Percentiles rank a stretch among this genome's conserved stretches.
Conservation (phyloP, 1,140 invertebrate species). For the Physella acuta region DNA sequence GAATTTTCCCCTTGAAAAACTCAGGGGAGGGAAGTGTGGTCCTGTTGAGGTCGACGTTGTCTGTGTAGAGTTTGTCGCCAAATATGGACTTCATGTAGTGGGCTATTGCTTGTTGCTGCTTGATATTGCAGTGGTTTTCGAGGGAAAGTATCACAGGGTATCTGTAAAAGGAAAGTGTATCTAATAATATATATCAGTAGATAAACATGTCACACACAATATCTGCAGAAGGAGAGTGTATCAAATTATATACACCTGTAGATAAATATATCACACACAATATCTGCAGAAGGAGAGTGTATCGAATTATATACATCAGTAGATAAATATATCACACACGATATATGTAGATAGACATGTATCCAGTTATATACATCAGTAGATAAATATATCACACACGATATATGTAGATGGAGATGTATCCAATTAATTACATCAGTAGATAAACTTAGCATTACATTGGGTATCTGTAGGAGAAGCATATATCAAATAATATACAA, state of each 20-base stretch:
- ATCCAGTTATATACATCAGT: background rate
- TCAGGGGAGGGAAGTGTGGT: constrained; percentile 47
- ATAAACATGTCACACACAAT: no score
- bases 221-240: background rate
- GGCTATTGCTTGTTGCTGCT: constrained; percentile 96
- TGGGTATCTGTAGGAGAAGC: no score
- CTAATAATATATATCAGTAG: no score
- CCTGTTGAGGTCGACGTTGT: constrained; percentile 36
- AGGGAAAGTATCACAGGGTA: constrained; percentile 97
- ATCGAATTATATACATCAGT: background rate
- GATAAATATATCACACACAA: no score
- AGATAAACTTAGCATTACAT: no score
- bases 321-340: background rate
- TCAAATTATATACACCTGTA: no score
- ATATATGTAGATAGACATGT: background rate
- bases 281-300: background rate
- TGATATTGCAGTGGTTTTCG: constrained; percentile 94
- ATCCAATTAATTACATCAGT: background rate
- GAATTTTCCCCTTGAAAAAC: constrained; percentile 44
- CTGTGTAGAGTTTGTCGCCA: constrained; percentile 46
- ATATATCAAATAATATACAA: no score
- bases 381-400: background rate
- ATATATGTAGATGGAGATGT: background rate
- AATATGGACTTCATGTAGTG: constrained; percentile 80
- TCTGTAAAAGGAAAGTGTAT: constrained; percentile 59